Conservation (phyloP, 2,113 vertebrate genomes). For the Mandrillus leucophaeus region DNA sequence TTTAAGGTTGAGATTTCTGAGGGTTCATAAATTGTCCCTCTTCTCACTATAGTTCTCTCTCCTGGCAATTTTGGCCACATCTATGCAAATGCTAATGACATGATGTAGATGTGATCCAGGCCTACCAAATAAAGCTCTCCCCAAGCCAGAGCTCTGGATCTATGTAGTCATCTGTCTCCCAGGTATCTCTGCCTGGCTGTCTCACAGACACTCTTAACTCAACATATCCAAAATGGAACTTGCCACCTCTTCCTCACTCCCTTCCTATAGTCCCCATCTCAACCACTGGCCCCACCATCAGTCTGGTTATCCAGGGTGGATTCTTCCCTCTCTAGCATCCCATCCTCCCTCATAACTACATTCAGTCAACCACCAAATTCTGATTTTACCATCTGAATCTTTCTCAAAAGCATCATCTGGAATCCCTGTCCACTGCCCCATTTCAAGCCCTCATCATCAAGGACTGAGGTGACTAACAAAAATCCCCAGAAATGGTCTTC, state of each 20-base stretch:
- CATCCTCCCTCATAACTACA: not conserved
- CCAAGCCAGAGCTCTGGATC: not conserved
- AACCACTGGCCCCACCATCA: too few species aligned
- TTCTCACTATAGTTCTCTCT: not conserved
- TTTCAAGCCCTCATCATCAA: not conserved
- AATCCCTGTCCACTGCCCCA: not conserved
- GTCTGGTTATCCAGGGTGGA: not conserved
- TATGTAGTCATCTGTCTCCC: not conserved
- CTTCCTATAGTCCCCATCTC: not conserved
- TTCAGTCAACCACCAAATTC: not conserved
- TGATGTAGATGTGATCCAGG: not conserved
- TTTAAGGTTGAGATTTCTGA: constrained; percentile 47
- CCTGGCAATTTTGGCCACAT: not conserved
- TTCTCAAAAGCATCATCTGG: not conserved
- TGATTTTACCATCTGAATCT: not conserved
- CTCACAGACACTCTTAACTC: not conserved
- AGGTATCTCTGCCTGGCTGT: not conserved
- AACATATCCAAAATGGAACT: not conserved
- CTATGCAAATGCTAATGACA: not conserved
- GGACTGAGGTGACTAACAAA: not conserved
- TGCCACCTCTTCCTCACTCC: not conserved
- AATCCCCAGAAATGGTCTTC: not conserved
- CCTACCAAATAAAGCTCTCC: not conserved
- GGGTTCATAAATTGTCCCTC: not conserved
- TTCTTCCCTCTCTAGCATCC: not conserved